Evolutionary conservation across 2,888 invertebrate genomes (phyloP), one percentile per base, ranked within the genome.

Genomic region (Drosophila formosana): DNA sequence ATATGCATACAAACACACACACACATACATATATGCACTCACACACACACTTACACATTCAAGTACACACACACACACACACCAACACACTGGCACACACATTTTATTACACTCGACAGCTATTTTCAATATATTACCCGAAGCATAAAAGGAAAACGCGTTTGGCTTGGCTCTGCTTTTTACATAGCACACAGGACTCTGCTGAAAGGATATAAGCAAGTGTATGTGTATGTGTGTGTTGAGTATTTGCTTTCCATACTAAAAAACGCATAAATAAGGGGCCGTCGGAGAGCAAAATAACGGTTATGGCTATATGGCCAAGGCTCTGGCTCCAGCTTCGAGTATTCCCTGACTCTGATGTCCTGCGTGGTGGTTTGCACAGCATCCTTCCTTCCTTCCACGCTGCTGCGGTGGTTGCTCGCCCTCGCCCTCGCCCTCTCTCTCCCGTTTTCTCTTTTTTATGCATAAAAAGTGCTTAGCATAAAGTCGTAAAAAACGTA

Each of bases 401-500:
- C 56, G 61, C 41, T 68, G 66, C 50, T 68, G 66, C 50, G 76
- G 75, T 76, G 77, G 80, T 72, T 62, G 72, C 41, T 66, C 37
- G 37, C n/a, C 28, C 52, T 34, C 34, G 0, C 18, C 18, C 49
- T 43, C 50, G 37, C 45, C 43, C 45, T 39, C 45, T 37, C 51
- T 45, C 34, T 51, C 32, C 45, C 34, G 71, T 75, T 78, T 90
- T 84, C 81, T 89, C 89, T 89, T 79, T 90, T 84, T 82, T 89
- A 90, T 89, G 90, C 89, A 89, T 89, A 89, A 89, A 83, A 89
- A 89, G 83, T 89, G 88, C 87, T 90, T 90, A 89, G 89, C 90
- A 89, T 90, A 89, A 88, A 89, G 88, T 90, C 89, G 88, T 88
- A 88, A 88, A 90, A 90, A 88, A 89, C 83, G 86, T 89, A 89